Conservation (phyloP, 1,140 invertebrate genomes). For the Proctacanthus coquilletti region DNA sequence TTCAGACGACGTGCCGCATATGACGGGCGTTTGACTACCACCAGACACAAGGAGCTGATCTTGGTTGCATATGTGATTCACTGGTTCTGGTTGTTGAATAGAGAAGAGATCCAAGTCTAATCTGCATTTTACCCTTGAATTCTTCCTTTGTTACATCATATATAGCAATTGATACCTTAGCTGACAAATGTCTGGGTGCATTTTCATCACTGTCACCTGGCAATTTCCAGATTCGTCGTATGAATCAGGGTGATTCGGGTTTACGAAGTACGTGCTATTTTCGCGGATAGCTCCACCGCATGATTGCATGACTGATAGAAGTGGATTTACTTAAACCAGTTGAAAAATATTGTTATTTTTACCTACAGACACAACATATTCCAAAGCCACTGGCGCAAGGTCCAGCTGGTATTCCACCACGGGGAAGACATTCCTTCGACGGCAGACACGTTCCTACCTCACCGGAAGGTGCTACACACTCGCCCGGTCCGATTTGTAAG, state of each 20-base stretch:
- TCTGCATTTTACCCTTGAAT: slow-evolving; percentile 29
- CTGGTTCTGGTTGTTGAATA: slow-evolving; percentile 49
- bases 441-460: slow-evolving; percentile 64
- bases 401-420: slow-evolving; percentile 52
- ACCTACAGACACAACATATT: slow-evolving; percentile 28
- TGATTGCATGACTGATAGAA: slow-evolving; percentile 46
- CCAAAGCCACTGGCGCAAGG: slow-evolving; percentile 51
- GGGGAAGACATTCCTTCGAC: slow-evolving; percentile 44
- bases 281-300: slow-evolving; percentile 59
- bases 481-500: slow-evolving; percentile 52
- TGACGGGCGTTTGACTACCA: slow-evolving; percentile 58
- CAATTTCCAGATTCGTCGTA: slow-evolving; percentile 66
- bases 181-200: slow-evolving; percentile 61
- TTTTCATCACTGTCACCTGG: slow-evolving; percentile 63
- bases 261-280: slow-evolving; percentile 74
- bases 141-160: not conserved
- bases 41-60: slow-evolving; percentile 75
- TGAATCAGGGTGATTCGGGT: slow-evolving; percentile 54
- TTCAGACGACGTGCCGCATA: slow-evolving; percentile 67
- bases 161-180: slow-evolving; percentile 41
- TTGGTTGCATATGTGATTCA: slow-evolving; percentile 62
- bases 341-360: slow-evolving; percentile 2
- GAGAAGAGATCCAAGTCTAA: slow-evolving; percentile 66
- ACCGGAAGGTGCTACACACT: slow-evolving; percentile 47
- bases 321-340: not conserved